Conservation (phyloP, 1,140 invertebrate genomes). For the Bicyclus anynana region DNA sequence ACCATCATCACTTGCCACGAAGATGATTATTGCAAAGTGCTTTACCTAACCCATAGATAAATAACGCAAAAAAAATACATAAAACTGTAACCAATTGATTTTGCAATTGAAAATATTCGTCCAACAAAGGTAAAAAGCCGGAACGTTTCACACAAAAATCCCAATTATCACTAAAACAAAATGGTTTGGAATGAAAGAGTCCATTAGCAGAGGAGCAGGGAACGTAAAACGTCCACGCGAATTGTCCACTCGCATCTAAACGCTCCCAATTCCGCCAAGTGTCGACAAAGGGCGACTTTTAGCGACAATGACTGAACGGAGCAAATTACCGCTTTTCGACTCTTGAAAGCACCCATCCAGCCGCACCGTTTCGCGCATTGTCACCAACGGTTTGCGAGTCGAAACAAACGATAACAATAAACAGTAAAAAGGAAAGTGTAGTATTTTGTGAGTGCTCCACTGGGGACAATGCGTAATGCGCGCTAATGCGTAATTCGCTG, state of each 20-base stretch:
- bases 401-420: slow-evolving; percentile 73
- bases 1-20: too few species aligned
- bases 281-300: slow-evolving; percentile 70
- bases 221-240: slow-evolving; percentile 56
- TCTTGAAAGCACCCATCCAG: slow-evolving; percentile 64
- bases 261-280: slow-evolving; percentile 68
- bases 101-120: background rate
- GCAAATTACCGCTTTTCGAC: slow-evolving; percentile 72
- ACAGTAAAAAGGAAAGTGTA: slow-evolving; percentile 73
- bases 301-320: slow-evolving; percentile 69
- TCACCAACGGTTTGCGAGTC: slow-evolving; percentile 62
- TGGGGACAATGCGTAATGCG: slow-evolving; percentile 66
- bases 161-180: slow-evolving; percentile 11
- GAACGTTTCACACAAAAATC: background rate
- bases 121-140: background rate
- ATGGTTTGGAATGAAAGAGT: slow-evolving; percentile 29
- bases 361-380: slow-evolving; percentile 59
- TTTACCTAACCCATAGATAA: too few species aligned
- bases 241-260: slow-evolving; percentile 69
- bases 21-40: too few species aligned
- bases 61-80: too few species aligned
- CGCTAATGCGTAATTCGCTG: slow-evolving; percentile 66
- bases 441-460: slow-evolving; percentile 66
- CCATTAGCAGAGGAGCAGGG: slow-evolving; percentile 41
- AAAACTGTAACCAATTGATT: too few species aligned